A percentile compares a stretch with the other conserved stretches of the same genome.
Conservation (phyloP, 2,888 invertebrate species). For the Tiphia femorata region DNA sequence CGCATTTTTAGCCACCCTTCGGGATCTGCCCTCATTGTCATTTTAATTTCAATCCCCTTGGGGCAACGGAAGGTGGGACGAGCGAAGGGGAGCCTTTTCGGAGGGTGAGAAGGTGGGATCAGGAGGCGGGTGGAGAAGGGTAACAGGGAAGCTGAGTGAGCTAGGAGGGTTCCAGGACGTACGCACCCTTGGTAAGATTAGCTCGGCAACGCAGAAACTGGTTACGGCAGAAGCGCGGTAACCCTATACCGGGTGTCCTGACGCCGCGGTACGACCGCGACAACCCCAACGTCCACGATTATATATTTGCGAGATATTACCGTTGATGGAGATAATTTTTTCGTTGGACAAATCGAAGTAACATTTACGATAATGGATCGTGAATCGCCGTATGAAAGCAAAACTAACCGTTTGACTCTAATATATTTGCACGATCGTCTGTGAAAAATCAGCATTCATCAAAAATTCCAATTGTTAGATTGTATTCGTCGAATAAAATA, state of each 20-base stretch:
- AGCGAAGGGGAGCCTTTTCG: slow-evolving; percentile 29
- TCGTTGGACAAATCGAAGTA: too few species aligned
- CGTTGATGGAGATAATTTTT: too few species aligned
- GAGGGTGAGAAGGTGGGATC: background rate
- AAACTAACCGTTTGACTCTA: too few species aligned
- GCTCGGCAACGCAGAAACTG: slow-evolving; percentile 51
- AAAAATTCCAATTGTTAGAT: background rate
- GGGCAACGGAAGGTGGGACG: slow-evolving; percentile 40
- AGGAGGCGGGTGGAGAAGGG: background rate
- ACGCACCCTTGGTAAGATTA: slow-evolving; percentile 56
- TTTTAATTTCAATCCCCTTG: slow-evolving; percentile 66
- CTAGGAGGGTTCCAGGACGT: slow-evolving; percentile 21
- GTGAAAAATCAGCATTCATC: too few species aligned
- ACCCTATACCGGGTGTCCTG: slow-evolving; percentile 35
- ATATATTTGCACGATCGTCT: too few species aligned
- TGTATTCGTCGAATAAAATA: too few species aligned
- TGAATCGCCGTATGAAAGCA: too few species aligned
- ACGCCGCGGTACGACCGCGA: background rate
- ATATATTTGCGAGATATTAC: too few species aligned
- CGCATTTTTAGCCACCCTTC: slow-evolving; percentile 64
- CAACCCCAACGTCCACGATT: too few species aligned
- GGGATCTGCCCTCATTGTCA: slow-evolving; percentile 67
- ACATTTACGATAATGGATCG: too few species aligned
- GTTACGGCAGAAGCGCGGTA: slow-evolving; percentile 42
- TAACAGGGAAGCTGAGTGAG: background rate